Percentiles rank a stretch among this genome's conserved stretches.
phyloP scores from a whole-genome alignment of 2,113 vertebrate genomes.

The Chrysemys picta region DNA sequence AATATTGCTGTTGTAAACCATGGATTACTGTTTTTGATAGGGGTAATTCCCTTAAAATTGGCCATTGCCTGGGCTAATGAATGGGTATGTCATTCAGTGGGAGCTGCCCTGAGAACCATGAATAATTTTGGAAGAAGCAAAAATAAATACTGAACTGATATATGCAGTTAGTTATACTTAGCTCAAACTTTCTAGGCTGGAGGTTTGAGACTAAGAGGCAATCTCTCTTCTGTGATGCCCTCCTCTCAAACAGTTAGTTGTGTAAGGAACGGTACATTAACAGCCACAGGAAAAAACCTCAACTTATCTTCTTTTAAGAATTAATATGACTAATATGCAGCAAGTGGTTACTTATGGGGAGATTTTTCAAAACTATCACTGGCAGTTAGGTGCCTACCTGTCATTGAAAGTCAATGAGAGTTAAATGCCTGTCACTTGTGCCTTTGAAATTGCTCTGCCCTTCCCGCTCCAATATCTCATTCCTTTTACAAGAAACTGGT shows the following conservation, averaged over 20 bases:
- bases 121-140: constrained; percentile 1
- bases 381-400: not conserved
- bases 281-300: not conserved
- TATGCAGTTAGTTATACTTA: constrained; percentile 1
- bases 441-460: not conserved
- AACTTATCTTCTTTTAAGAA: constrained; percentile 30
- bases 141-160: constrained; percentile 8
- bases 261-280: not conserved
- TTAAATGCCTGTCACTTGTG: not conserved
- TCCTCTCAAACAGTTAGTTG: not conserved
- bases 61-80: constrained; percentile 7
- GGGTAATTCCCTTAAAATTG: constrained; percentile 75
- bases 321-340: not conserved
- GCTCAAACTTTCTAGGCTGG: not conserved
- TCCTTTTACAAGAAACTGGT: not conserved
- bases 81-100: constrained; percentile 40
- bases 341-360: not conserved
- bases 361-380: not conserved
- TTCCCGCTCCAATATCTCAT: not conserved
- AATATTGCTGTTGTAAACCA: constrained; percentile 71
- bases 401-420: not conserved
- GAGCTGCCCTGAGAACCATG: constrained; percentile 29
- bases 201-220: constrained; percentile 9
- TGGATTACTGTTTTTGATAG: constrained; percentile 72
- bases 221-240: not conserved